These are phyloP conservation scores for Ridgeia piscesae DNA, from an alignment of 1,140 invertebrate species.

Conservation along the genomic window DNA sequence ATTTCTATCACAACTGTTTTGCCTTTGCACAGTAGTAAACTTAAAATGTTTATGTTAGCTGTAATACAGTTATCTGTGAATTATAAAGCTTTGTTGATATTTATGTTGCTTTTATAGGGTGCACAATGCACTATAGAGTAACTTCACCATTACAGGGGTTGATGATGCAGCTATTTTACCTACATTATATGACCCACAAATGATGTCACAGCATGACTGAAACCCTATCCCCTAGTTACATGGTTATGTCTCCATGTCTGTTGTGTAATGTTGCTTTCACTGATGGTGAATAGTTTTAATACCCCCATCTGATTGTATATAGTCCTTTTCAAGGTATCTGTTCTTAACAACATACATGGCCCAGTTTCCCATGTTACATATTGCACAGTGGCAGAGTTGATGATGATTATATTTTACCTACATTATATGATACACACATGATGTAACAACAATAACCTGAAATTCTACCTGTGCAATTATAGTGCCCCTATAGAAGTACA, in stretches of 20 bases:
- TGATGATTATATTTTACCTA: not conserved
- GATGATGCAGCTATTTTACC: slow-evolving; percentile 24
- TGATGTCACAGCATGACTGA: not conserved
- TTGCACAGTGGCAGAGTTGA: not conserved
- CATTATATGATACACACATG: not conserved
- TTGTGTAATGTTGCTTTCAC: not conserved
- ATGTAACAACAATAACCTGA: not conserved
- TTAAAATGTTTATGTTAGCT: no score
- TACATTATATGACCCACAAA: slow-evolving; percentile 39
- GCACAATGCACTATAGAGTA: not conserved
- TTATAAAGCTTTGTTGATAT: no score
- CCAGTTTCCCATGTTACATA: not conserved
- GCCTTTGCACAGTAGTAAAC: no score
- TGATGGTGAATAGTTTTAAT: not conserved
- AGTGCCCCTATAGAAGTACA: not conserved
- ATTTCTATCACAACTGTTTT: no score
- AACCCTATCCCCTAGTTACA: not conserved
- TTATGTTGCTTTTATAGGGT: no score
- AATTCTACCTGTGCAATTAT: not conserved
- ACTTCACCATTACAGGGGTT: not conserved
- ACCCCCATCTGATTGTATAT: not conserved
- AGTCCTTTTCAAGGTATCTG: not conserved
- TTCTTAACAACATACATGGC: not conserved
- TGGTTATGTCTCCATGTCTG: not conserved
- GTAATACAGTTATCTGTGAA: no score